Conservation (phyloP, 2,888 invertebrate species). For the Lithosia quadra region DNA sequence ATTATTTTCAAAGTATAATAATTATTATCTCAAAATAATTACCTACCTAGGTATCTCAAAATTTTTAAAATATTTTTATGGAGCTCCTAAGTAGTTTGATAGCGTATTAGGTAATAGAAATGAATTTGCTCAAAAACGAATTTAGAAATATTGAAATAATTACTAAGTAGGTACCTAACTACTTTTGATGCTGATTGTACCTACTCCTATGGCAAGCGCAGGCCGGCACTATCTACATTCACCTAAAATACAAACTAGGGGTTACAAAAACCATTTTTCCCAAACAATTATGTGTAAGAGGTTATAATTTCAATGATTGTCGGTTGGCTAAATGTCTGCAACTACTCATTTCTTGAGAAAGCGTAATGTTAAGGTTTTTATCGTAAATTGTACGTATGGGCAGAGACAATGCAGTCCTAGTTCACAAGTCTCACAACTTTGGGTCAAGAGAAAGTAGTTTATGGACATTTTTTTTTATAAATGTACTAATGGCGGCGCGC, state of each 20-base stretch:
- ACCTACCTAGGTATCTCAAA: no score
- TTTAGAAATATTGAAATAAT: no score
- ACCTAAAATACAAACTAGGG: background rate
- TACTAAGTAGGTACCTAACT: no score
- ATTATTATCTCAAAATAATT: no score
- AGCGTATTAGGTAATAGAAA: no score
- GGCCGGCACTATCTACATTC: no score
- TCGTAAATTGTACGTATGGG: slow-evolving; percentile 12
- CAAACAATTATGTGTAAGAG: background rate
- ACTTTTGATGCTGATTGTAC: no score
- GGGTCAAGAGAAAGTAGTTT: slow-evolving; percentile 19
- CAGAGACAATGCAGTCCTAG: slow-evolving; percentile 11
- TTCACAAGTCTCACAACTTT: slow-evolving; percentile 5
- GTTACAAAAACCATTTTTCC: background rate
- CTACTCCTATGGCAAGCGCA: no score
- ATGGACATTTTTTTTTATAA: background rate
- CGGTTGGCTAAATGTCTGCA: background rate
- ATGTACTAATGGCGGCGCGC: background rate
- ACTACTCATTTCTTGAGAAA: slow-evolving; percentile 12
- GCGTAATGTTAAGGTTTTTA: slow-evolving; percentile 11
- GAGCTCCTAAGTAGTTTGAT: no score
- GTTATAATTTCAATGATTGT: slow-evolving; percentile 6
- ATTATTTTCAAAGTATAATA: no score
- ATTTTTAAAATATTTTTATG: no score
- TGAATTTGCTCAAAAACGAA: no score